Conservation (phyloP, 1,140 invertebrate species). For the Odontomachus brunneus region DNA sequence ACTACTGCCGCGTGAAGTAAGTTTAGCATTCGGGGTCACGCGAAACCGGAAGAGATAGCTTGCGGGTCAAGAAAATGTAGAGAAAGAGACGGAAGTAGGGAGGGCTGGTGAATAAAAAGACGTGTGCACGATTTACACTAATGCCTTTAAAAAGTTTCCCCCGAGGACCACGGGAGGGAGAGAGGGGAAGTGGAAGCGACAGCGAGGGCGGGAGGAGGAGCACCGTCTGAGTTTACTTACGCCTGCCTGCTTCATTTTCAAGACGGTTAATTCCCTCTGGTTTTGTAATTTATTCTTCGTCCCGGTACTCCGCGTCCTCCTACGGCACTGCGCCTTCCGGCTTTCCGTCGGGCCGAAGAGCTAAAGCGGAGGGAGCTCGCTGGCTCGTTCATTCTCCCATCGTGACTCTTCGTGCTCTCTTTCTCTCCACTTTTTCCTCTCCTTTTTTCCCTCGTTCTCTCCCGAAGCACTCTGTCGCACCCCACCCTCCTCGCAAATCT, state of each 20-base stretch:
- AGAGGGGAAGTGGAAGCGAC: background rate
- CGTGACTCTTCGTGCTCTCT: background rate
- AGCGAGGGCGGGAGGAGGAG: too few relatives aligned
- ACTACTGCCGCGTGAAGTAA: conserved; percentile 8
- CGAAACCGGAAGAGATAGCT: background rate
- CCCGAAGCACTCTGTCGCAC: background rate
- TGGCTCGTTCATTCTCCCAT: conserved; percentile 8
- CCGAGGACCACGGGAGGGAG: background rate
- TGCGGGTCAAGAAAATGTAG: background rate
- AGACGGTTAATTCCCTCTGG: conserved; percentile 41
- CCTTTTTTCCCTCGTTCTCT: background rate
- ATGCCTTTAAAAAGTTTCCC: conserved; percentile 9
- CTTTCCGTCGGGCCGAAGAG: background rate
- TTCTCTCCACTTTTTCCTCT: background rate
- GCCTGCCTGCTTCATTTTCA: conserved; percentile 42
- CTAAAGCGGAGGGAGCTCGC: conserved; percentile 18
- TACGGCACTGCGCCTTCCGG: conserved; percentile 1
- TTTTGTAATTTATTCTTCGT: conserved; percentile 53
- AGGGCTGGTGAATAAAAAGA: background rate
- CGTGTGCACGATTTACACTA: background rate
- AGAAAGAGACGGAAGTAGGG: background rate
- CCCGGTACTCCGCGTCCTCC: background rate
- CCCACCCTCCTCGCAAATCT: conserved; percentile 35
- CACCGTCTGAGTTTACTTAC: conserved; percentile 10
- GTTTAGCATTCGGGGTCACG: conserved; percentile 11